A percentile compares a stretch with the other conserved stretches of the same genome.
phyloP scores from a whole-genome alignment of 2,797 vertebrate species.

The Melopsittacus undulatus region DNA sequence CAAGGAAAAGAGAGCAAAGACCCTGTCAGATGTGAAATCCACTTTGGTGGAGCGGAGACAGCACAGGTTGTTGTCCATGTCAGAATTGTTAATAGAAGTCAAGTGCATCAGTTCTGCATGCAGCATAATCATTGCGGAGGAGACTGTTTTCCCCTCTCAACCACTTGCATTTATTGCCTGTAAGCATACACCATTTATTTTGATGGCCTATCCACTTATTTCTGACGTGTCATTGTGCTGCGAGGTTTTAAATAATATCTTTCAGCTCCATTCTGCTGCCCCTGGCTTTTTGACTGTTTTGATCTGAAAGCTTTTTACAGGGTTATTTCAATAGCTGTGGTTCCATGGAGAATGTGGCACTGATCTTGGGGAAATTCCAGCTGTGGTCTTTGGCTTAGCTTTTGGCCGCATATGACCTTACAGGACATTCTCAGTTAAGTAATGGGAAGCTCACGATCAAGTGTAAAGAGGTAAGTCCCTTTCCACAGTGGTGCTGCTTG shows the following conservation, averaged over 20 bases:
- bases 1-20: not conserved
- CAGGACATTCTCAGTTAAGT: not conserved
- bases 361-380: not conserved
- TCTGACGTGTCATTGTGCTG: not conserved
- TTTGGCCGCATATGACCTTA: not conserved
- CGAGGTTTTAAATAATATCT: not conserved
- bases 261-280: not conserved
- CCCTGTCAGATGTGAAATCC: not conserved
- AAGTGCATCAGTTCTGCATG: accelerated
- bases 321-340: not conserved
- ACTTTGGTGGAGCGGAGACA: not conserved
- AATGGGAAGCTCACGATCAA: not conserved
- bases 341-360: not conserved
- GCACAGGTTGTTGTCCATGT: not conserved
- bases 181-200: not conserved
- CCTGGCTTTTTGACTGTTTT: not conserved
- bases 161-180: not conserved
- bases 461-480: not conserved
- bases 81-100: not conserved
- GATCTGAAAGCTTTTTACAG: not conserved
- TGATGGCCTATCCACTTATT: not conserved
- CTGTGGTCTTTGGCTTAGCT: not conserved
- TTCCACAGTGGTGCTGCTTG: accelerated
- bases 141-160: not conserved
- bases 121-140: not conserved